Conservation (phyloP, 1,140 invertebrate species). For the Oppia nitens region DNA sequence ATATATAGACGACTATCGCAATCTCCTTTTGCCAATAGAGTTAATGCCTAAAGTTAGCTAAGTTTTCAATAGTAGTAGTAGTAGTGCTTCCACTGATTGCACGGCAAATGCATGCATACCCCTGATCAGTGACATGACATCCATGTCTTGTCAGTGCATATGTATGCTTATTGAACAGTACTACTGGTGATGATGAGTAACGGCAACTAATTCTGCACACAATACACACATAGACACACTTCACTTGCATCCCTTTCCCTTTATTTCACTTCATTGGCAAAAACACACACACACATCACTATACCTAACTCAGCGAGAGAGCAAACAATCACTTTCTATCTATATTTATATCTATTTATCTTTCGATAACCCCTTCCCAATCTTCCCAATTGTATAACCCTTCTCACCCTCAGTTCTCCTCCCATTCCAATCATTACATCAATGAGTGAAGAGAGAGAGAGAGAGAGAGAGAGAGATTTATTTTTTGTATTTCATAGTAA, state of each 20-base stretch:
- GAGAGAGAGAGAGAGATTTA: no score
- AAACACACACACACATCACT: no score
- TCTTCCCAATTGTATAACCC: background rate
- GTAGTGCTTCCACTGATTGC: background rate
- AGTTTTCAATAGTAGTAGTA: no score
- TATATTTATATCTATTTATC: background rate
- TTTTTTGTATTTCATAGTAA: background rate
- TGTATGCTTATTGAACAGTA: background rate
- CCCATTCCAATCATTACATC: no score
- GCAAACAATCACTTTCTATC: background rate
- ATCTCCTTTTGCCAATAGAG: no score
- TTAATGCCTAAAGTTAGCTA: background rate
- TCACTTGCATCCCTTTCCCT: background rate
- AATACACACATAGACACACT: no score
- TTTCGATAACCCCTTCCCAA: background rate
- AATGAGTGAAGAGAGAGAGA: no score
- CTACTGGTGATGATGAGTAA: background rate
- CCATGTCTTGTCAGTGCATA: no score
- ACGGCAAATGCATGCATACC: no score
- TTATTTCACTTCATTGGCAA: background rate
- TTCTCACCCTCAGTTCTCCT: no score
- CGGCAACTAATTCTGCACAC: background rate
- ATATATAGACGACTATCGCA: no score
- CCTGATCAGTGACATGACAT: background rate
- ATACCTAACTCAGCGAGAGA: no score